Conservation (phyloP, 2,113 vertebrate species). For the Conger conger region DNA sequence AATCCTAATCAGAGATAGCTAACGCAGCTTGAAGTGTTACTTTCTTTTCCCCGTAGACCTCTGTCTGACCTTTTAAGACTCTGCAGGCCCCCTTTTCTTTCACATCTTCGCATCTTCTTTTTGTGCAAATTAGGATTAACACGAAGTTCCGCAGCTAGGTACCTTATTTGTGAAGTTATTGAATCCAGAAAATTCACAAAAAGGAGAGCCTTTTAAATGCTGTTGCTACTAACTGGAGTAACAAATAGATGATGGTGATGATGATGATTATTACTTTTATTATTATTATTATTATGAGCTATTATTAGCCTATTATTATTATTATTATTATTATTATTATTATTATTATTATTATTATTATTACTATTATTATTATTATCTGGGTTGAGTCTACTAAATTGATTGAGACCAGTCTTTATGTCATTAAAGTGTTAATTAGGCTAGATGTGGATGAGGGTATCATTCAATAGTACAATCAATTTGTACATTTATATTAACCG, state of each 20-base stretch:
- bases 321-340: neutral
- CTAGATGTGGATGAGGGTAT: too few species aligned
- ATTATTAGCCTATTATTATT: neutral
- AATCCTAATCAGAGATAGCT: neutral
- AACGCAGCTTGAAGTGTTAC: neutral
- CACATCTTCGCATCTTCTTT: constrained; percentile 11
- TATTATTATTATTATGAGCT: neutral
- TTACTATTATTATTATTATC: neutral
- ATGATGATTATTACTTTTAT: neutral
- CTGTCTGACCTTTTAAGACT: constrained; percentile 11
- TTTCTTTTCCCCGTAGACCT: neutral
- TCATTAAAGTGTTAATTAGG: too few species aligned
- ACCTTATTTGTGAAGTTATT: neutral
- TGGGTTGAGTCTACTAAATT: too few species aligned
- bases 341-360: neutral
- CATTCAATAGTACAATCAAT: too few species aligned
- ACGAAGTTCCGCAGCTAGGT: neutral
- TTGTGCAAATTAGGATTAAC: constrained; percentile 19
- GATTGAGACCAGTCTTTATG: too few species aligned
- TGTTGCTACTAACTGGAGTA: neutral
- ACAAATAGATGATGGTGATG: neutral
- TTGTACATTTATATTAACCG: too few species aligned
- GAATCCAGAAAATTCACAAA: neutral
- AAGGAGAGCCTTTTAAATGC: neutral
- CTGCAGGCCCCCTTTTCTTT: neutral